phyloP scores from a whole-genome alignment of 2,888 invertebrate species.

The Drosophila aldrichi region DNA sequence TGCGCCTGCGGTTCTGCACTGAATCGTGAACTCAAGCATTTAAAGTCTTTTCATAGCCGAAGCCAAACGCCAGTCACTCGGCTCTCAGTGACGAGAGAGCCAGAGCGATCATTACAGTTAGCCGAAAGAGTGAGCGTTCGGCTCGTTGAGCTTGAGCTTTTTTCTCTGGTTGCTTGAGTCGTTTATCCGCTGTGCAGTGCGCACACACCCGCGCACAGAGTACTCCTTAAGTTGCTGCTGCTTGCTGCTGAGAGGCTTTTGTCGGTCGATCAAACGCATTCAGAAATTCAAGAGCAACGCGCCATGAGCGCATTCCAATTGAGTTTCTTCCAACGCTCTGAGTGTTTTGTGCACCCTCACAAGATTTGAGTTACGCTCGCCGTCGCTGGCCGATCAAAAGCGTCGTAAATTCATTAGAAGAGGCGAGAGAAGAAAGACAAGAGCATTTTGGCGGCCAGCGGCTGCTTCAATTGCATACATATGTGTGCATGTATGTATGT shows the following conservation, averaged over 20 bases:
- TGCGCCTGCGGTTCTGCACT: slow-evolving; percentile 81
- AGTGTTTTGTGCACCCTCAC: slow-evolving; percentile 45
- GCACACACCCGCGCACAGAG: slow-evolving; percentile 49
- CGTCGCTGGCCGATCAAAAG: slow-evolving; percentile 61
- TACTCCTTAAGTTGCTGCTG: slow-evolving; percentile 19
- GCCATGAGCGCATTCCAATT: slow-evolving; percentile 13
- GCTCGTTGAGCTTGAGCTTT: slow-evolving; percentile 39
- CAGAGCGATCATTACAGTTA: slow-evolving; percentile 21
- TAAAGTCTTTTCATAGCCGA: slow-evolving; percentile 74
- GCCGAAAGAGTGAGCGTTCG: slow-evolving; percentile 11
- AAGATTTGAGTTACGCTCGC: slow-evolving; percentile 36
- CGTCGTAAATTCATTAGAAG: slow-evolving; percentile 61
- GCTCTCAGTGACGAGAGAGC: slow-evolving; percentile 16
- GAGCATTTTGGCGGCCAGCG: slow-evolving; percentile 17
- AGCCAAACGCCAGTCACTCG: slow-evolving; percentile 39
- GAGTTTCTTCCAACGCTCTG: slow-evolving; percentile 35
- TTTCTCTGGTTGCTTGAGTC: slow-evolving; percentile 41
- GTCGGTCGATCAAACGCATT: slow-evolving; percentile 61
- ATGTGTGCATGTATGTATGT: not conserved
- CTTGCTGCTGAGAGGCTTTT: slow-evolving; percentile 32
- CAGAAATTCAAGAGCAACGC: slow-evolving; percentile 1
- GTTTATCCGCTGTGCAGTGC: slow-evolving; percentile 25
- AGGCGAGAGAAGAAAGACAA: not conserved
- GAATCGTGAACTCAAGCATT: slow-evolving; percentile 75
- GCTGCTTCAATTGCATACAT: slow-evolving; percentile 49